A percentile compares a stretch with the other conserved stretches of the same genome.
Conservation (phyloP, 2,888 invertebrate genomes). For the Ernsta delagoae region DNA sequence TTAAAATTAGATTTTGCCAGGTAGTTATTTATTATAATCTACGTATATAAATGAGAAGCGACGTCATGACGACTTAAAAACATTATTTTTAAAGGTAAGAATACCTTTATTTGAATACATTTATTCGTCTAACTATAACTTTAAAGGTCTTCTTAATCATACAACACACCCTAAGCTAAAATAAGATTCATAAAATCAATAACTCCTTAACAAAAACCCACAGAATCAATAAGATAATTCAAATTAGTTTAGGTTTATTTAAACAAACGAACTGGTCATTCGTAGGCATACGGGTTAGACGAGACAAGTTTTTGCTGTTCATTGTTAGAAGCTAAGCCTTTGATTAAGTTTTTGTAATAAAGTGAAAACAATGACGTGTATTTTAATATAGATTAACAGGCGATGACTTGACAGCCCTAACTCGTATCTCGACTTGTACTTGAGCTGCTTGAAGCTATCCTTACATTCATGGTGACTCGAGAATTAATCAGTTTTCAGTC, state of each 20-base stretch:
- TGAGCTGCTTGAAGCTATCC: constrained; percentile 9
- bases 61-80: too few relatives aligned
- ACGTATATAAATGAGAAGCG: too few relatives aligned
- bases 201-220: neutral
- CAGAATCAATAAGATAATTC: constrained; percentile 13
- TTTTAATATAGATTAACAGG: constrained; percentile 83
- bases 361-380: constrained; percentile 77
- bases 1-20: neutral
- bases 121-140: too few relatives aligned
- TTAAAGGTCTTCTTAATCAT: too few relatives aligned
- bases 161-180: neutral
- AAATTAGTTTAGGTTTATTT: constrained; percentile 18
- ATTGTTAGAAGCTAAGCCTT: constrained; percentile 46
- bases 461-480: constrained; percentile 4
- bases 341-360: constrained; percentile 73
- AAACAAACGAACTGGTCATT: constrained; percentile 35
- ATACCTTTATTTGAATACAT: too few relatives aligned
- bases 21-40: too few relatives aligned
- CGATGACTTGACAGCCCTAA: constrained; percentile 77
- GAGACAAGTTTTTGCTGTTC: constrained; percentile 27
- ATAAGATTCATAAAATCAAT: neutral
- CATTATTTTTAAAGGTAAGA: too few relatives aligned
- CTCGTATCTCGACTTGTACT: constrained; percentile 37
- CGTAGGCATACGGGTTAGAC: constrained; percentile 33
- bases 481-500: constrained; percentile 21